A percentile compares a stretch with the other conserved stretches of the same genome.
Evolutionary conservation across 2,113 vertebrate genomes (phyloP).

Genomic region (Halichoerus grypus): DNA sequence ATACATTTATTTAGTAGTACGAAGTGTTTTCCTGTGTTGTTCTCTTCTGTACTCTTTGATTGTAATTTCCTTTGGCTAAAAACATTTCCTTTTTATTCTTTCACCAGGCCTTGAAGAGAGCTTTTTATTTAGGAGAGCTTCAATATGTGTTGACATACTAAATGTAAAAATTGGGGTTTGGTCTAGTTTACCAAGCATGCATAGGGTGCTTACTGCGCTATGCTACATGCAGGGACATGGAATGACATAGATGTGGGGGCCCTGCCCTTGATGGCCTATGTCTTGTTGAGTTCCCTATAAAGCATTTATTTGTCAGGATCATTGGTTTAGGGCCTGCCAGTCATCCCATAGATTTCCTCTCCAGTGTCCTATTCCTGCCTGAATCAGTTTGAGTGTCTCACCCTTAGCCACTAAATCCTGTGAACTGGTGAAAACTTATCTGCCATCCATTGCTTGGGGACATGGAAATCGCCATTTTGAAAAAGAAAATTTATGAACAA

Average conservation of each 20-base stretch:
- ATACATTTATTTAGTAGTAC: neutral
- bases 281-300: neutral
- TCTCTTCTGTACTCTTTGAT: neutral
- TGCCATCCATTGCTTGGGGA: neutral
- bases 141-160: neutral
- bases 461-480: neutral
- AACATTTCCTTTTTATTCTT: neutral
- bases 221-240: neutral
- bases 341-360: neutral
- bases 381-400: neutral
- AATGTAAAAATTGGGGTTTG: slow-evolving; percentile 6
- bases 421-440: neutral
- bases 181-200: neutral
- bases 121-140: neutral
- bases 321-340: neutral
- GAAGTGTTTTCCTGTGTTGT: neutral
- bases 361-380: neutral
- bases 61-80: slow-evolving; percentile 18
- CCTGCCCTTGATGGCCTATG: neutral
- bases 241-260: neutral
- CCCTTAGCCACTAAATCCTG: neutral
- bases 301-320: neutral
- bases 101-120: neutral
- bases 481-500: neutral
- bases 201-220: neutral